phyloP scores from a whole-genome alignment of 30 jellyfish, hydroid and myxozoan species.

The Mastigias papua region DNA sequence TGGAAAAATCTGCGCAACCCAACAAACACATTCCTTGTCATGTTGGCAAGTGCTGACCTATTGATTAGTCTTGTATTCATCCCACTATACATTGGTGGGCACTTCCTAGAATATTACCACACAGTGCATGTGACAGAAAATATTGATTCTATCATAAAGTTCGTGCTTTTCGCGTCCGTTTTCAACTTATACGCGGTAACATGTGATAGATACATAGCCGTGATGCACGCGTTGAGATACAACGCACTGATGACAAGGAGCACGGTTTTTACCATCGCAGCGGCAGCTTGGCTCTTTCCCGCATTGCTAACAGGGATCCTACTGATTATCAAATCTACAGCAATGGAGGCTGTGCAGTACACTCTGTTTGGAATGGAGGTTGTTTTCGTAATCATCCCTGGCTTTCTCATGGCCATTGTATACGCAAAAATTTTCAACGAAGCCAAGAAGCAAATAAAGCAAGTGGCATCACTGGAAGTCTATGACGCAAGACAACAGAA shows the following conservation, averaged over 20 bases:
- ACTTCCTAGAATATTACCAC: conserved; percentile 63
- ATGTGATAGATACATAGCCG: conserved; percentile 75
- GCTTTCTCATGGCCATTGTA: conserved; percentile 37
- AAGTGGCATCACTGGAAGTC: conserved; percentile 51
- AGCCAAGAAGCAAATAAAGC: conserved; percentile 68
- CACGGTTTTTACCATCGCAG: conserved; percentile 26
- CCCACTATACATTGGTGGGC: conserved; percentile 84
- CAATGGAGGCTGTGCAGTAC: not conserved
- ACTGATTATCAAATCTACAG: conserved; percentile 20
- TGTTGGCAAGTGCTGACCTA: conserved; percentile 72
- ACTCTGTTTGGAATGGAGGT: conserved; percentile 42
- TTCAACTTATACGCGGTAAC: conserved; percentile 81
- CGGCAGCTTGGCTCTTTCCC: conserved; percentile 78
- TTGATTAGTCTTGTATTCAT: conserved; percentile 64
- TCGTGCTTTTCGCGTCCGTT: conserved; percentile 74
- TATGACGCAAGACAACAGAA: conserved; percentile 13
- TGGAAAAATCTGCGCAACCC: conserved; percentile 73
- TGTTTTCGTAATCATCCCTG: conserved; percentile 73
- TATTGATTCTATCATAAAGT: conserved; percentile 49
- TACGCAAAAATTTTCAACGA: conserved; percentile 60
- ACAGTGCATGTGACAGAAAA: conserved; percentile 36
- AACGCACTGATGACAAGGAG: conserved; percentile 73
- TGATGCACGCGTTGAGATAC: conserved; percentile 70
- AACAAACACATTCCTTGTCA: conserved; percentile 71
- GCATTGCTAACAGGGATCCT: conserved; percentile 25